Base-by-base conservation (phyloP, 2,888 invertebrate genomes). In the Phengaris alcon region DNA sequence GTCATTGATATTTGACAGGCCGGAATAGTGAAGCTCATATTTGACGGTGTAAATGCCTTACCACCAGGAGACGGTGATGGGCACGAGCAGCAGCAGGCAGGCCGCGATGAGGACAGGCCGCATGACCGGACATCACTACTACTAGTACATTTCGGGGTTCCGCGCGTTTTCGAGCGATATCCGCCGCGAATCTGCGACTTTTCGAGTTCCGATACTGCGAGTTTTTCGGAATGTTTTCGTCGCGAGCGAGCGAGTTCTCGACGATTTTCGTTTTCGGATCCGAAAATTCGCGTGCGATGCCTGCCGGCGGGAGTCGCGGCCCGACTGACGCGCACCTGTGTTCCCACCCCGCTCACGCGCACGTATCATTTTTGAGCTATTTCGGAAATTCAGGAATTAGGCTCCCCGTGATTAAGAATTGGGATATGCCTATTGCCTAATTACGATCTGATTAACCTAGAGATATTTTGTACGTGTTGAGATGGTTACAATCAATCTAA, bases 1-100 rank as follows among this genome's bases (percentile, higher is more conserved):
- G 35, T 35, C 35, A 35, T 35, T 35, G 35, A 35, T 35, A 35
- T 3, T 35, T 35, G 35, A 35, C 35, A 2, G 35, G 35, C 35
- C 35, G 35, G 35, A 35, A 35, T 35, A 35, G 35, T 35, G 35
- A 35, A 35, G 35, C 4, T 35, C 35, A 1, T 48, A 22, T 22
- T 57, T 22, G 59, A 22, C 22, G 15, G 59, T 59, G 22, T 1
- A 22, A 59, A 22, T 44, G 59, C 35, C 97, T 96, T 94, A 97
- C 97, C 97, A 97, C 95, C 97, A 97, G 89, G 97, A 96, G 91
- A 96, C 96, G 90, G 97, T 96, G 94, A 97, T 96, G 94, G 97
- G 97, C 95, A 96, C 97, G 94, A 97, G 96, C 93, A 97, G 95
- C 94, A 97, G 95, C 90, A 97, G 95, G 93, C 96, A 97, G 90